Evolutionary conservation across 2,888 invertebrate genomes (phyloP).

Genomic region (Dasysyrphus albostriatus): DNA sequence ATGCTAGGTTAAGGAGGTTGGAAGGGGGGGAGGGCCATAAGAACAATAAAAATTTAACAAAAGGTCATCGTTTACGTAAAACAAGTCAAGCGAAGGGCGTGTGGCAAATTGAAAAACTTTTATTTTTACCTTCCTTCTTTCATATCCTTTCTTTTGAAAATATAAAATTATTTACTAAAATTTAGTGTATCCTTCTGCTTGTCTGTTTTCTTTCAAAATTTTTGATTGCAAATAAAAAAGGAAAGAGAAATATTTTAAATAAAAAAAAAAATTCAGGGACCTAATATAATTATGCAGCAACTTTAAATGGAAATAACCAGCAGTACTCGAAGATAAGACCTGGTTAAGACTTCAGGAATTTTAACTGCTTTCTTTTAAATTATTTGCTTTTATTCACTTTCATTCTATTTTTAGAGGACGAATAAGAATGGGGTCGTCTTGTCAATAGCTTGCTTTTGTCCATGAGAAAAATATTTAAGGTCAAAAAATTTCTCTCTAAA

Average conservation of each 20-base stretch:
- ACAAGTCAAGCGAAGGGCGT: constrained; percentile 48
- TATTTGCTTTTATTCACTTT: constrained; percentile 1
- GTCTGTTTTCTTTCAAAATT: neutral
- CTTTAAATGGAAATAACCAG: constrained; percentile 54
- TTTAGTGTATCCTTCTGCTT: neutral
- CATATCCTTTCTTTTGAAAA: neutral
- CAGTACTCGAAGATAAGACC: constrained; percentile 59
- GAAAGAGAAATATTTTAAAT: neutral
- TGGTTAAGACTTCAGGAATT: constrained; percentile 14
- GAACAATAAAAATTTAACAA: constrained; percentile 31
- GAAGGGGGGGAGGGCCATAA: neutral
- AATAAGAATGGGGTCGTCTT: neutral
- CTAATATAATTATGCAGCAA: constrained; percentile 73
- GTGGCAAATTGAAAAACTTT: constrained; percentile 73
- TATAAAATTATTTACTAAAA: neutral
- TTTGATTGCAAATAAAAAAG: neutral
- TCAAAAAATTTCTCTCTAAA: constrained; percentile 9
- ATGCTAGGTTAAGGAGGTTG: neutral
- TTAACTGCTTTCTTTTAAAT: neutral
- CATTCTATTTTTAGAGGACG: neutral
- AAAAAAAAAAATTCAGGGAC: constrained; percentile 60
- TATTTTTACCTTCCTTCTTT: neutral
- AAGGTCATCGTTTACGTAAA: constrained; percentile 64
- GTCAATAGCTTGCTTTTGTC: neutral
- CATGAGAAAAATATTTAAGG: constrained; percentile 26